These are phyloP conservation scores for Lissonota sp. DNA, from an alignment of 2,888 invertebrate species.

Conservation along the genomic window DNA sequence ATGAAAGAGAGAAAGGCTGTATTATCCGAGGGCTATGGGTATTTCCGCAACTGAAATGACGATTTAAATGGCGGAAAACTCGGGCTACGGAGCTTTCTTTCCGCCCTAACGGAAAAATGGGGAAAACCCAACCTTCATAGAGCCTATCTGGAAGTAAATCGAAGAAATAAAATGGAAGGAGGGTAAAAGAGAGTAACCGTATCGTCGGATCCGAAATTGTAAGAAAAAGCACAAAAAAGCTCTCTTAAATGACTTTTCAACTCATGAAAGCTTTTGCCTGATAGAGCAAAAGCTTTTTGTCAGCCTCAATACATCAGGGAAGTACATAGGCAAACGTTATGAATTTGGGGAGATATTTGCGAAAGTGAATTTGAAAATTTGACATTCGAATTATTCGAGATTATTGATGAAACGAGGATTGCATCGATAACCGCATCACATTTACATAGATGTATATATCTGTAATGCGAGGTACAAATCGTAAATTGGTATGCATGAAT, in stretches of 20 bases:
- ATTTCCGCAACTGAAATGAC: conserved; percentile 37
- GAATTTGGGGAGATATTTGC: conserved; percentile 8
- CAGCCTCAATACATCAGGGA: too few species aligned
- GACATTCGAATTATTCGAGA: not conserved
- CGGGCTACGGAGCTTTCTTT: not conserved
- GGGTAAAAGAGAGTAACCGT: conserved; percentile 23
- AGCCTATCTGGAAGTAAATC: conserved; percentile 47
- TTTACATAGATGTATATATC: not conserved
- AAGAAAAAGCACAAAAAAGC: conserved; percentile 35
- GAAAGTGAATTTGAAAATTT: not conserved
- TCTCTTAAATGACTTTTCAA: conserved; percentile 21
- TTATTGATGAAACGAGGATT: not conserved
- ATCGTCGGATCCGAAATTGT: conserved; percentile 5
- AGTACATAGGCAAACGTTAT: not conserved
- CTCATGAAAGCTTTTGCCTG: too few species aligned
- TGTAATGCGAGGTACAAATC: not conserved
- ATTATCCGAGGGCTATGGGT: conserved; percentile 43
- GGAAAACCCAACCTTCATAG: conserved; percentile 55
- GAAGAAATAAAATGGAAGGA: conserved; percentile 40
- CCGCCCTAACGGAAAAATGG: conserved; percentile 7
- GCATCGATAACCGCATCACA: not conserved
- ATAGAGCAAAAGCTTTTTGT: conserved; percentile 9
- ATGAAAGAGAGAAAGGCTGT: conserved; percentile 28
- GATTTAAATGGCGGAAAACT: conserved; percentile 54
- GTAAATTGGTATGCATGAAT: conserved; percentile 10